phyloP scores from a whole-genome alignment of 2,113 vertebrate genomes.

The Synchiropus splendidus region DNA sequence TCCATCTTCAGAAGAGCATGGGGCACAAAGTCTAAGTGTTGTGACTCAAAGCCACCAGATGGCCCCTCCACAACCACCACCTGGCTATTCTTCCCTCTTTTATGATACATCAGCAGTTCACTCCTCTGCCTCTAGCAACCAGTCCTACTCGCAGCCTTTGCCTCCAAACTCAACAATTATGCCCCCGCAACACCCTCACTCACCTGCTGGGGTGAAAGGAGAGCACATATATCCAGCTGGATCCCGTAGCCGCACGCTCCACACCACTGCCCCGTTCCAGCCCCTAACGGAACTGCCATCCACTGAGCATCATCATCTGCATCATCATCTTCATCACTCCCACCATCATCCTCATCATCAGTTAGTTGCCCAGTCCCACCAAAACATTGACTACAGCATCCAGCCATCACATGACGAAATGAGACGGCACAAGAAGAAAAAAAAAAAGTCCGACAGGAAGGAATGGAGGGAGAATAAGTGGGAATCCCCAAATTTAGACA shows the following conservation, averaged over 20 bases:
- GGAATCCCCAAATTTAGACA: constrained; percentile 47
- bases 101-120: constrained; percentile 61
- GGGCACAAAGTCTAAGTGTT: constrained; percentile 54
- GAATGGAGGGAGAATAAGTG: constrained; percentile 51
- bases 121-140: constrained; percentile 52
- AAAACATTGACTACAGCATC: constrained; percentile 53
- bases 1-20: constrained; percentile 56
- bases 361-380: constrained; percentile 62
- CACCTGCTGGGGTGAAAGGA: constrained; percentile 67
- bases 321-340: constrained; percentile 55
- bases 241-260: constrained; percentile 63
- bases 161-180: constrained; percentile 68
- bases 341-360: constrained; percentile 62
- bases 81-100: constrained; percentile 69
- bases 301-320: constrained; percentile 65
- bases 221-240: constrained; percentile 69
- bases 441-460: constrained; percentile 65
- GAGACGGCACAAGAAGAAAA: constrained; percentile 66
- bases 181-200: constrained; percentile 68
- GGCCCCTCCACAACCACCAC: constrained; percentile 56
- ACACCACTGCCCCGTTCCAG: constrained; percentile 66
- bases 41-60: constrained; percentile 65
- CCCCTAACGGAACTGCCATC: constrained; percentile 64
- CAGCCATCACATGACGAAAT: constrained; percentile 50
- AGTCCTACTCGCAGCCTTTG: constrained; percentile 65